Conservation (phyloP, 2,888 invertebrate species). For the Eupithecia centaureata region DNA sequence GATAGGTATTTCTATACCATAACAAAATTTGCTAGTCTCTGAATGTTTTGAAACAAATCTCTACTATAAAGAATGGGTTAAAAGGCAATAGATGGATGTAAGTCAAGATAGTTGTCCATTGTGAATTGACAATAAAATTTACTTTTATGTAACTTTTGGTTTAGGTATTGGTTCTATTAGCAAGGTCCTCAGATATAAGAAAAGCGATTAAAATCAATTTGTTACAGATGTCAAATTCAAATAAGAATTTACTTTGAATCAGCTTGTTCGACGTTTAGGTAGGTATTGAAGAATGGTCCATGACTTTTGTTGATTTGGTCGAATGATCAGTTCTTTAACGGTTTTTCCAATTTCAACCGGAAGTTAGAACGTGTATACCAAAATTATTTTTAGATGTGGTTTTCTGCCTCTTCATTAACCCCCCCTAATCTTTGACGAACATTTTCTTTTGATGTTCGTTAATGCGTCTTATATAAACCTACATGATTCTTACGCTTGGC, state of each 20-base stretch:
- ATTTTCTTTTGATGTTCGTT: neutral
- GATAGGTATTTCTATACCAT: neutral
- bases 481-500: neutral
- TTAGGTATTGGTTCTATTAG: constrained; percentile 2
- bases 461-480: neutral
- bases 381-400: neutral
- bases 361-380: neutral
- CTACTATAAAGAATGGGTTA: neutral
- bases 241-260: neutral
- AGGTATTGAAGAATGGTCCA: neutral
- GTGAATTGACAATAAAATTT: neutral
- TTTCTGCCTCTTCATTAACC: neutral
- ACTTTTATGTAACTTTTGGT: neutral
- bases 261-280: neutral
- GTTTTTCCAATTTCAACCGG: neutral
- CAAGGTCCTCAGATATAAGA: constrained; percentile 11
- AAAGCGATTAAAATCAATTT: constrained; percentile 6
- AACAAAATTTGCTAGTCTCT: neutral
- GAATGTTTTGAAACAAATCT: neutral
- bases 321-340: neutral
- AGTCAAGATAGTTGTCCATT: neutral
- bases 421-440: neutral
- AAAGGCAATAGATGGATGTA: neutral
- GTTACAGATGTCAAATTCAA: neutral
- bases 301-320: neutral